phyloP scores from a whole-genome alignment of 2,888 invertebrate genomes.

The Onchidella celtica region DNA sequence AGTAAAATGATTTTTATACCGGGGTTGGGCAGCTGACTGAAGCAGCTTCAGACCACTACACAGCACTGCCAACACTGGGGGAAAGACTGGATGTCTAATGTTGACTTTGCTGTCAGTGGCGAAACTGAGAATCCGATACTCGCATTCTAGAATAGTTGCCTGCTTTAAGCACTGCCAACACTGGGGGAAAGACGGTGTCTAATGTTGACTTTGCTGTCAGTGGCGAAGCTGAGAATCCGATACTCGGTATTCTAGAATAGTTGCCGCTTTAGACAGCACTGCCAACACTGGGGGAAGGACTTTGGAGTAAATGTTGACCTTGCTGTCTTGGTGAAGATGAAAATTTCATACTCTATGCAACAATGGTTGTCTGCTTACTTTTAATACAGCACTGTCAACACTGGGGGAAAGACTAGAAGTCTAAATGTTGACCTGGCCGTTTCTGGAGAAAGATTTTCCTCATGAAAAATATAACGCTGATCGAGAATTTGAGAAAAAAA shows the following conservation, averaged over 20 bases:
- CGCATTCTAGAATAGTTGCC: too few relatives aligned
- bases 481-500: too few relatives aligned
- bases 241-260: too few relatives aligned
- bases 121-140: too few relatives aligned
- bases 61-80: not conserved
- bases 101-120: not conserved
- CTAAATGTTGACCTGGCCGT: not conserved
- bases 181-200: not conserved
- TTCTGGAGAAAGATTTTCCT: too few relatives aligned
- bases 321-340: not conserved
- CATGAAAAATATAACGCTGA: too few relatives aligned
- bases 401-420: not conserved
- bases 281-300: slow-evolving; percentile 23
- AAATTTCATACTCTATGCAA: not conserved
- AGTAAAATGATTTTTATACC: too few relatives aligned
- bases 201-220: not conserved
- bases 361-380: too few relatives aligned
- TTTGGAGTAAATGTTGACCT: slow-evolving; percentile 11
- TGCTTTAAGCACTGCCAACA: not conserved
- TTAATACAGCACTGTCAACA: not conserved
- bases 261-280: too few relatives aligned
- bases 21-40: too few relatives aligned
- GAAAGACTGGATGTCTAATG: not conserved
- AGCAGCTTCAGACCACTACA: not conserved
- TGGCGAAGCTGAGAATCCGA: too few relatives aligned